Base-by-base conservation (phyloP, 2,888 invertebrate species). In the Callimorpha dominula region DNA sequence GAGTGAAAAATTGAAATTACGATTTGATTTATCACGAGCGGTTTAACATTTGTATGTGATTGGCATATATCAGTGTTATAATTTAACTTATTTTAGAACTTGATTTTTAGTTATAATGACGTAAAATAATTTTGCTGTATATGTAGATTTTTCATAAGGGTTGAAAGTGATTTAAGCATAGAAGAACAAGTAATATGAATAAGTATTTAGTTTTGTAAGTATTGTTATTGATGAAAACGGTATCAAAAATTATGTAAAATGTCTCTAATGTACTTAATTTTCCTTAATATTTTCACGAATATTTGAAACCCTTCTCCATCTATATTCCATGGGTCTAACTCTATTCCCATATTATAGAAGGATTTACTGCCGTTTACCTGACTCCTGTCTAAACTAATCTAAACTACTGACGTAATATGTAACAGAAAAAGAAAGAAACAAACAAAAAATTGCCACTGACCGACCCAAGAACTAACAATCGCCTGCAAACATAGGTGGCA, bases 1-100 rank as follows among this genome's bases (percentile, higher is more conserved):
- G 71, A 78, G 54, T 78, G 75, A 81, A 81, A 80, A 80, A 80
- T 78, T 70, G 66, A 72, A 80, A 77, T 82, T 80, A 64, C 77
- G 80, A 74, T 77, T 77, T 84, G 73, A 80, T 82, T 82, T 74
- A 76, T 73, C 72, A 71, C 72, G 72, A 81, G 71, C 73, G 71
- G 70, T 84, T 82, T 74, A 74, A 74, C 73, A 68, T 71, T 77
- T 57, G 74, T 74, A 77, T 65, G 72, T 74, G 73, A 84, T 81
- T 78, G 62, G 65, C 54, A 78, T 83, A 76, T 71, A 73, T 73
- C 68, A 76, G 72, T 74, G 77, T 71, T 72, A 81, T 76, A 83
- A 63, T 46, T 42, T 70, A 74, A 49, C 77, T 79, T 72, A 70
- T 62, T 42, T 40, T 62, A 49, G 42, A 68, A 68, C 65, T 60